Percentiles rank a stretch among this genome's conserved stretches.
These are phyloP conservation scores for Trachops cirrhosus DNA, from an alignment of 2,797 vertebrate species.

Conservation along the genomic window DNA sequence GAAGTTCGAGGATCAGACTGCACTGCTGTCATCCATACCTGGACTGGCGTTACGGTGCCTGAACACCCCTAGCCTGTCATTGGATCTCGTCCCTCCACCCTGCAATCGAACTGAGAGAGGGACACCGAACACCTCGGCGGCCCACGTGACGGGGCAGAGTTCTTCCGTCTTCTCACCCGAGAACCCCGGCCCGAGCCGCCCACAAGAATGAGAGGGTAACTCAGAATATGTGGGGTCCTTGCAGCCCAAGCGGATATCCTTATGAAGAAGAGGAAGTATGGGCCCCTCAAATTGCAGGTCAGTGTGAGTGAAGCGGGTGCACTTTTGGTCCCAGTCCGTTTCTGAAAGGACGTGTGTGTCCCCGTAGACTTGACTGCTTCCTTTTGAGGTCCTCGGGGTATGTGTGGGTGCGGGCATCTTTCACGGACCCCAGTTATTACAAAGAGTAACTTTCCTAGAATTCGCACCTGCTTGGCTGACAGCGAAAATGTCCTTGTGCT, in stretches of 20 bases:
- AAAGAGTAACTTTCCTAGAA: neutral
- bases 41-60: neutral
- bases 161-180: slow-evolving; percentile 70
- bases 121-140: slow-evolving; percentile 54
- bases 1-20: neutral
- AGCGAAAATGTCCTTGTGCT: neutral
- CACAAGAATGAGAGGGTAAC: slow-evolving; percentile 71
- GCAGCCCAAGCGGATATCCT: slow-evolving; percentile 55
- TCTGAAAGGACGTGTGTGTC: neutral
- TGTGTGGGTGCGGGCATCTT: neutral
- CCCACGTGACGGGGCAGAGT: slow-evolving; percentile 55
- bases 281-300: slow-evolving; percentile 70
- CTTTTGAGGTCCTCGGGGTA: neutral
- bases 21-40: neutral
- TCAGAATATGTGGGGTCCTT: slow-evolving; percentile 74
- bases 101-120: slow-evolving; percentile 53
- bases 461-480: neutral
- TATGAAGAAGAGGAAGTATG: slow-evolving; percentile 69
- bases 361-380: neutral
- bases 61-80: slow-evolving; percentile 25
- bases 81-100: slow-evolving; percentile 48
- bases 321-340: neutral
- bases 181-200: slow-evolving; percentile 47
- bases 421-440: neutral
- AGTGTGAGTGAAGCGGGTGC: slow-evolving; percentile 19